phyloP scores from a whole-genome alignment of 2,888 invertebrate species.

The Drosophila kambysellisi region DNA sequence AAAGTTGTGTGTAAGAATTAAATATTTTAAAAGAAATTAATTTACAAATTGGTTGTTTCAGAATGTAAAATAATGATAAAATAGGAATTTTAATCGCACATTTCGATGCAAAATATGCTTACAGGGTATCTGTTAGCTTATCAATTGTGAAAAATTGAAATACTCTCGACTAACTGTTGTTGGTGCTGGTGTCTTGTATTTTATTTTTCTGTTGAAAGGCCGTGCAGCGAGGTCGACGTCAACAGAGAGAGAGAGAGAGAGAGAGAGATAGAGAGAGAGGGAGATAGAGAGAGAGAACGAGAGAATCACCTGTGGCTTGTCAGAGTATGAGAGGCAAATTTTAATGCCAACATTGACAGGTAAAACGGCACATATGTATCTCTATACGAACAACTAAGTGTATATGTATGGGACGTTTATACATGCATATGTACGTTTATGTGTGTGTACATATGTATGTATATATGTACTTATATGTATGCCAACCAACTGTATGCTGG shows the following conservation, averaged over 20 bases:
- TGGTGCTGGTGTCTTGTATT: slow-evolving; percentile 22
- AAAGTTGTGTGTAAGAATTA: no score
- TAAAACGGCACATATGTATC: slow-evolving; percentile 44
- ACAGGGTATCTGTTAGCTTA: neutral
- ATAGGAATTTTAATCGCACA: neutral
- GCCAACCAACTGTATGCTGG: slow-evolving; percentile 10
- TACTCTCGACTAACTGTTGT: neutral
- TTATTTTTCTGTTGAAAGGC: slow-evolving; percentile 26
- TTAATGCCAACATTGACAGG: slow-evolving; percentile 78
- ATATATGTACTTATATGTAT: neutral
- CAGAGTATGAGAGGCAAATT: slow-evolving; percentile 71
- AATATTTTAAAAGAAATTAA: neutral
- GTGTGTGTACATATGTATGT: neutral
- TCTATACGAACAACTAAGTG: neutral
- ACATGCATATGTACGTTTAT: neutral
- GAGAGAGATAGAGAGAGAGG: neutral
- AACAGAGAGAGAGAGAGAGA: neutral
- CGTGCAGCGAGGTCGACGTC: slow-evolving; percentile 5
- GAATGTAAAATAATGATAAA: neutral
- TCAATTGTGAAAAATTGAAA: neutral
- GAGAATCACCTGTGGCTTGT: slow-evolving; percentile 62
- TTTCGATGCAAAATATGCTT: neutral
- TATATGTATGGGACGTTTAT: neutral
- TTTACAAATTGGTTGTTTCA: neutral
- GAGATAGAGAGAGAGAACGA: neutral